Base-by-base conservation (phyloP, 2,797 vertebrate genomes). In the Melanotaenia trifasciata region DNA sequence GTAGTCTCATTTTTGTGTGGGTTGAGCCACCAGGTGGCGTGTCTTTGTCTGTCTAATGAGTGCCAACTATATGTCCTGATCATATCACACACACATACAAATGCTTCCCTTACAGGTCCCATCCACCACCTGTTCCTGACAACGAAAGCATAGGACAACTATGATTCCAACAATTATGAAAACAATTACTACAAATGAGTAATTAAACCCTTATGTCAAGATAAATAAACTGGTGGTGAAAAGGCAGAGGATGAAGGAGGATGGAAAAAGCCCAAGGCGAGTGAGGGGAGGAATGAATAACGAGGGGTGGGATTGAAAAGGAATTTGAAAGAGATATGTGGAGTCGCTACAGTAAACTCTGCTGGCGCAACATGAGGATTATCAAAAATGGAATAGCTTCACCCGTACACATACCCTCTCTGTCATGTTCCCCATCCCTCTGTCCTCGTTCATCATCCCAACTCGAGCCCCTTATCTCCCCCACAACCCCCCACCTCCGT, bases 181-280 rank as follows among this genome's bases (percentile, higher is more conserved):
- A 93, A 92, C 90, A 93, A 93, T 93, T 93, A 92, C 89, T 88
- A 90, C 89, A 93, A 92, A 94, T 90, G 89, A 93, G 91, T 92
- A 92, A 94, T 94, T 93, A 94, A 89, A 85, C 75, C 59, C 86
- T 80, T 81, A 93, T 80, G 90, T 91, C 87, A 72, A 80, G 84
- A 88, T 87, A 92, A 93, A 94, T 93, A 92, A 91, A 90, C 70
- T 63, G 79, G 70, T n/a, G 30, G 63, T 45, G 80, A 76, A 75
- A 50, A 68, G 71, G 68, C 70, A 82, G 74, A 81, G 71, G 68
- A 65, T 43, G 84, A 65, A 68, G 80, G 72, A 73, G 78, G 74
- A 51, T 22, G 60, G 67, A 70, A 77, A 76, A 65, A 74, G 78
- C 77, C 81, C 28, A n/a, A 80, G 81, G 85, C 79, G 3, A 78